A percentile compares a stretch with the other conserved stretches of the same genome.
Conservation (phyloP, 2,113 vertebrate species). For the Plecotus auritus region DNA sequence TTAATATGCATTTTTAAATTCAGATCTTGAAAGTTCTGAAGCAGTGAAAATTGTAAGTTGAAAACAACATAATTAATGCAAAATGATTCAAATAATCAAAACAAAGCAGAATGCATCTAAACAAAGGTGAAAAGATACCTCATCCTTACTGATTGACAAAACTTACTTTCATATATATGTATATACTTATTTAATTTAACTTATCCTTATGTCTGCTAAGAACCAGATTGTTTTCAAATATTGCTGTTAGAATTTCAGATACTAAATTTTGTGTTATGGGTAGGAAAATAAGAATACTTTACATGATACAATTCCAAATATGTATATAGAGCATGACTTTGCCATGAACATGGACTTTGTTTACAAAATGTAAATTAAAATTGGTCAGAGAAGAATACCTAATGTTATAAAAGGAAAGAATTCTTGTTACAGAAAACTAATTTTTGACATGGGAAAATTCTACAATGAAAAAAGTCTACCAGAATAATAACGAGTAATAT, state of each 20-base stretch:
- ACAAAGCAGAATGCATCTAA: neutral
- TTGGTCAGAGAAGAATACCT: neutral
- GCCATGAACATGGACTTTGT: neutral
- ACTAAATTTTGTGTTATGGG: neutral
- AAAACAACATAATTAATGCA: constrained; percentile 15
- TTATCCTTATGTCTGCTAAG: neutral
- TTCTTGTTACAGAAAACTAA: neutral
- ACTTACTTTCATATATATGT: neutral
- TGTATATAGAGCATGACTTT: neutral
- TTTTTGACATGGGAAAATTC: neutral
- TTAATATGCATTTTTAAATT: constrained; percentile 21
- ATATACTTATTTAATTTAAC: neutral
- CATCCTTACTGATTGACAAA: neutral
- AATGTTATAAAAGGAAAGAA: neutral
- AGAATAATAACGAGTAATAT: neutral
- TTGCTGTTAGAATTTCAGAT: neutral
- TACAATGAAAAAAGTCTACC: neutral
- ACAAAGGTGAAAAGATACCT: neutral
- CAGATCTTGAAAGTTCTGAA: neutral
- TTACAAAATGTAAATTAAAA: constrained; percentile 3
- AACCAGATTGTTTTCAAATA: neutral
- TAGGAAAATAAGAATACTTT: neutral
- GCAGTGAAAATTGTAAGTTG: neutral
- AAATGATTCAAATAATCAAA: constrained; percentile 24
- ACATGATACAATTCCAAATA: neutral